Evolutionary conservation across 2,113 vertebrate species (phyloP), one percentile per base, ranked within the genome.

Genomic region (Asarcornis scutulata): DNA sequence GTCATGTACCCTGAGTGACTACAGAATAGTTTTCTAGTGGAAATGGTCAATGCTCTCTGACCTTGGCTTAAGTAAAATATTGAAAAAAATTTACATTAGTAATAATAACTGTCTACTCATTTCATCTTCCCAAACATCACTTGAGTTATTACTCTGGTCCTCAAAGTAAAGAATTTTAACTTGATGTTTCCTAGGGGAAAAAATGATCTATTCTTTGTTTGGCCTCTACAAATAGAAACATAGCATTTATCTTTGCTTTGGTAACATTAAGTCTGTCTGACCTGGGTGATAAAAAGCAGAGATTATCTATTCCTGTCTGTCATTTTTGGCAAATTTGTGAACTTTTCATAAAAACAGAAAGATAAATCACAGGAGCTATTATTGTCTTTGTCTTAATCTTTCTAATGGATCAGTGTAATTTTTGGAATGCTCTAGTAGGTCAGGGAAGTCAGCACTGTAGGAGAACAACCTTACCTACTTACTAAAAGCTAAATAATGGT

Each of bases 371-470:
- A 89, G 55, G 20, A 91, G 50, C 87, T 89, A 93, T 97, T 95
- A 97, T 91, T 91, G 91, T 89, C 83, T 96, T 95, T 89, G 53
- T 95, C 83, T 95, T 95, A 92, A 97, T 96, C 95, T 96, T 89
- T 94, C 88, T 96, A 96, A 96, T 93, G 68, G 88, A 96, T 93
- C 85, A 88, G 59, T 55, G 25, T 93, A 94, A 95, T 88, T 95
- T 96, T 91, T 93, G 79, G 67, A 95, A 80, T 91, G 52, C 85
- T 90, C 83, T 77, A 6, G 75, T 72, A 83, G 63, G 89, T 90
- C 91, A 8, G 31, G 15, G 46, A 90, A 71, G 91, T 93, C 94
- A 91, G 68, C 82, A 10, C 76, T 86, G 71, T 88, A 52, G 87
- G 73, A 96, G 56, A 96, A 69, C 67, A 93, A 69, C 18, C 44